These are phyloP conservation scores for Lapara coniferarum DNA, from an alignment of 2,888 invertebrate genomes.

Conservation along the genomic window DNA sequence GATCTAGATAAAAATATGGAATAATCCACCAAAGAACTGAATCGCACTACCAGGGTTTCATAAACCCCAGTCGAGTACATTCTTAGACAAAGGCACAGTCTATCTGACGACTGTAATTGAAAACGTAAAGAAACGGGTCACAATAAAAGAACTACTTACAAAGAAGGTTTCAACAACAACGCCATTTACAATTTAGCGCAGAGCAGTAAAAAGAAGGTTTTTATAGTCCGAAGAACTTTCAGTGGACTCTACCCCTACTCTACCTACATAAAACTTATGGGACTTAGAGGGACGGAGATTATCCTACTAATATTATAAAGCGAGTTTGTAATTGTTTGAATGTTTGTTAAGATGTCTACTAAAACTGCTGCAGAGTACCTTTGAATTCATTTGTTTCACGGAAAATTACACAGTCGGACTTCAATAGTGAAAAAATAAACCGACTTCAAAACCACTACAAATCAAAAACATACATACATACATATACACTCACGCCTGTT, in stretches of 20 bases:
- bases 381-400: too few relatives aligned
- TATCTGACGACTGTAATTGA: constrained; percentile 23
- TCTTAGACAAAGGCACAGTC: constrained; percentile 20
- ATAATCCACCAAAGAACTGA: constrained; percentile 12
- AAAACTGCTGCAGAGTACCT: too few relatives aligned
- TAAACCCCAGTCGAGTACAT: constrained; percentile 1
- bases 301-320: neutral
- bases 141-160: constrained; percentile 14
- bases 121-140: constrained; percentile 19
- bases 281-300: neutral
- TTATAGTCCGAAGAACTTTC: constrained; percentile 3
- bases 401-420: too few relatives aligned
- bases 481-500: too few relatives aligned
- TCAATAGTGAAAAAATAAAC: too few relatives aligned
- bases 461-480: too few relatives aligned
- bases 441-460: too few relatives aligned
- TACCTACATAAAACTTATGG: neutral
- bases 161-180: neutral
- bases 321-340: too few relatives aligned
- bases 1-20: neutral
- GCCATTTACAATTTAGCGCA: constrained; percentile 20
- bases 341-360: too few relatives aligned
- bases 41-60: neutral
- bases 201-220: constrained; percentile 16
- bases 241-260: neutral